A percentile compares a stretch with the other conserved stretches of the same genome.
Conservation (phyloP, 2,113 vertebrate genomes). For the Petrocephalus zakoni region DNA sequence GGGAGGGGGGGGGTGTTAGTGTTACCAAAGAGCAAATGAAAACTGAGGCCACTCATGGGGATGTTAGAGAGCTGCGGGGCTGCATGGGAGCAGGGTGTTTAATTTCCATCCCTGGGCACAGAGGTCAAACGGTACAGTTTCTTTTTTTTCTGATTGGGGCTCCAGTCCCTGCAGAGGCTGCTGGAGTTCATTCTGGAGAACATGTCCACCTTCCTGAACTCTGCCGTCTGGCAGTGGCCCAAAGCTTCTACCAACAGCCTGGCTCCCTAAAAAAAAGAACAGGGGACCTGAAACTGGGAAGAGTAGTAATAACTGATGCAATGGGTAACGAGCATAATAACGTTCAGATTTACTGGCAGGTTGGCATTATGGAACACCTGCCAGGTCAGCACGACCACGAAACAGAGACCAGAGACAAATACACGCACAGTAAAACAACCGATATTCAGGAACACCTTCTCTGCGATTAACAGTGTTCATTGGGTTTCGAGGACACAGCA, state of each 20-base stretch:
- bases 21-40: not conserved
- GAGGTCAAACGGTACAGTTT: slow-evolving; percentile 6
- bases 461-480: not conserved
- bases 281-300: not conserved
- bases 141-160: not conserved
- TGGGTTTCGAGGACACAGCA: not conserved
- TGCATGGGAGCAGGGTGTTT: not conserved
- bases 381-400: not conserved
- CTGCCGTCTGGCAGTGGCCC: not conserved
- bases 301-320: not conserved
- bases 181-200: slow-evolving; percentile 19
- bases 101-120: not conserved
- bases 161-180: not conserved
- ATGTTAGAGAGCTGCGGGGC: not conserved
- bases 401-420: not conserved
- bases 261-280: not conserved
- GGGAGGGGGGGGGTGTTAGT: not conserved
- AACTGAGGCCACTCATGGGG: not conserved
- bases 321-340: not conserved
- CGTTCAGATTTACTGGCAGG: not conserved
- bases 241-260: not conserved
- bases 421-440: not conserved
- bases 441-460: not conserved
- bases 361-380: not conserved
- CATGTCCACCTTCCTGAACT: slow-evolving; percentile 11